Evolutionary conservation across 1,140 invertebrate genomes (phyloP), one percentile per base, ranked within the genome.

Genomic region (Chlorops oryzae): DNA sequence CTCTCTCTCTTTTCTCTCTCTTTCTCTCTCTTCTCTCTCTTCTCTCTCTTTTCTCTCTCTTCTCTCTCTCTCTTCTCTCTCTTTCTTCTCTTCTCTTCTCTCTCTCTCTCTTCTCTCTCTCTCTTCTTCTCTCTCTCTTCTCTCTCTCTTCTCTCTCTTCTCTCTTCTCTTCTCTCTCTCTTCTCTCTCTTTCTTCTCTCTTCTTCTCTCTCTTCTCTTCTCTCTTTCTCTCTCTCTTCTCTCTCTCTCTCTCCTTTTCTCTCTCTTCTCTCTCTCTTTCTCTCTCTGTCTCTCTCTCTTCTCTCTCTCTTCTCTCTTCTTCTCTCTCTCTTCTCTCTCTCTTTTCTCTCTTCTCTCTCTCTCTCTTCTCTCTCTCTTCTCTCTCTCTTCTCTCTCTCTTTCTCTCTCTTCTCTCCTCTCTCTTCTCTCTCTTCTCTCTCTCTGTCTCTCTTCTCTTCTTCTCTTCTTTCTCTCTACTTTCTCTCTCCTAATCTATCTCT

Each of bases 241-340:
- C 44, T 38, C 38, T 44, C 39, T 35, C 20, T 35, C 20, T 42
- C 39, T 32, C 23, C 41, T 17, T 27, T 18, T 23, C 41, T 40
- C 39, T 9, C 17, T 34, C 3, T 10, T 12, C 9, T 22, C 18
- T 28, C 6, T 23, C 24, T 4, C n/a, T 32, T 15, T 18, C 27
- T 43, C 28, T 24, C 28, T 6, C 47, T 48, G 34, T 15, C 27
- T 20, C 24, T 2, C 23, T 13, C 20, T 38, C n/a, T 41, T 39
- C 39, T 57, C 57, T 57, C 45, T n/a, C n/a, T 50, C 42, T 35
- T 41, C 44, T 61, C 48, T 42, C 53, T 56, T 63, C 60, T 61
- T 59, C 52, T 47, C 41, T n/a, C 5, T 38, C 6, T n/a, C 15
- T 6, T n/a, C 15, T 6, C 18, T n/a, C 5, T n/a, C 18, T n/a